These are phyloP conservation scores for Neocloeon triangulifer DNA, from an alignment of 1,140 invertebrate genomes.

Conservation along the genomic window DNA sequence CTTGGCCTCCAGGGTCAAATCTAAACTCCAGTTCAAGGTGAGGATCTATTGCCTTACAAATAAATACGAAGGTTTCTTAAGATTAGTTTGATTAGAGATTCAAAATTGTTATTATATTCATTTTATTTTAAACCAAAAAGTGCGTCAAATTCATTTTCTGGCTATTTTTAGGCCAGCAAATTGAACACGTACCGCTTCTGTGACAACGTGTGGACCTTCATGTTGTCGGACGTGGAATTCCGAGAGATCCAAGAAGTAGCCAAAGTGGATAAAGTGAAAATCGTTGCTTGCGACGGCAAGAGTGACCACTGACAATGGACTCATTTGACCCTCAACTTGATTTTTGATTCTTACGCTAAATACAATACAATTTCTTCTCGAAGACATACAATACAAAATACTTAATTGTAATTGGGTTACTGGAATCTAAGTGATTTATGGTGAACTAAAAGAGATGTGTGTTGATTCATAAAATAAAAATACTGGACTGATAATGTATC, in stretches of 20 bases:
- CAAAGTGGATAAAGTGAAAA: slow-evolving; percentile 94
- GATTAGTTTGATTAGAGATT: too few relatives aligned
- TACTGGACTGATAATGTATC: too few relatives aligned
- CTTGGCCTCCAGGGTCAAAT: slow-evolving; percentile 76
- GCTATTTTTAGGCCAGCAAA: slow-evolving; percentile 55
- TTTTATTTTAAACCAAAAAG: background rate
- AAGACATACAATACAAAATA: too few relatives aligned
- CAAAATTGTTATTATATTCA: too few relatives aligned
- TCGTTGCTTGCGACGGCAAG: slow-evolving; percentile 98
- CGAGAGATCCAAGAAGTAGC: slow-evolving; percentile 86
- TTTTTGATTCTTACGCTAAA: too few relatives aligned
- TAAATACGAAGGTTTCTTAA: too few relatives aligned
- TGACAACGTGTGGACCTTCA: slow-evolving; percentile 99
- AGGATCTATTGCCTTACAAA: slow-evolving; percentile 1
- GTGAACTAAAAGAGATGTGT: too few relatives aligned
- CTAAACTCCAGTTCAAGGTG: slow-evolving; percentile 78
- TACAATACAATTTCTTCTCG: too few relatives aligned
- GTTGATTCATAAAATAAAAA: too few relatives aligned
- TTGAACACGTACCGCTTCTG: slow-evolving; percentile 97
- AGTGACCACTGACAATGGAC: slow-evolving; percentile 41
- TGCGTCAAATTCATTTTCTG: background rate
- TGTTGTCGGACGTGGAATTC: slow-evolving; percentile 96
- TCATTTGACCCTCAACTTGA: too few relatives aligned
- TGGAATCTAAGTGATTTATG: too few relatives aligned
- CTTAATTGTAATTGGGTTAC: too few relatives aligned